Conservation (phyloP, 2,888 invertebrate species). For the Lissonota sp. region DNA sequence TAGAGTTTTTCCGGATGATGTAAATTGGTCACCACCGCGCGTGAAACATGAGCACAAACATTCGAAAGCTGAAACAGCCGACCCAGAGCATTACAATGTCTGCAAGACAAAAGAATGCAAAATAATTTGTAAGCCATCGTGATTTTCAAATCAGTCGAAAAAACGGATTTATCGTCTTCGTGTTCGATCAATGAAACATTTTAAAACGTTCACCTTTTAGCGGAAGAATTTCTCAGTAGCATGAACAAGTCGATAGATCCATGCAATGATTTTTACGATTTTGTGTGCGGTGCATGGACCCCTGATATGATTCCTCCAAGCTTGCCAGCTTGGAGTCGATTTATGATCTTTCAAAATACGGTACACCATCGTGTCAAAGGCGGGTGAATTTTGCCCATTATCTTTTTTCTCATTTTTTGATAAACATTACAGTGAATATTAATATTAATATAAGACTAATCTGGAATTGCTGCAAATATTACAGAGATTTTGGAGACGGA, state of each 20-base stretch:
- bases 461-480: slow-evolving; percentile 1
- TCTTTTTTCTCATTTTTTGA: slow-evolving; percentile 7
- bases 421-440: not conserved
- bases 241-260: slow-evolving; percentile 71
- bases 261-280: slow-evolving; percentile 73
- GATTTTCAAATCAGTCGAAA: not conserved
- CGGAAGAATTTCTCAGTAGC: slow-evolving; percentile 56
- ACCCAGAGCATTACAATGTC: slow-evolving; percentile 33
- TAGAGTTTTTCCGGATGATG: slow-evolving; percentile 27
- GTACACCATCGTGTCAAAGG: slow-evolving; percentile 60
- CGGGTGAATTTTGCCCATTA: not conserved
- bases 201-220: slow-evolving; percentile 37
- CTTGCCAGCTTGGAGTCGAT: slow-evolving; percentile 65
- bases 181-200: slow-evolving; percentile 1
- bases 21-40: slow-evolving; percentile 31
- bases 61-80: not conserved
- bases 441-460: no score
- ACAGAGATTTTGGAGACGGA: slow-evolving; percentile 62
- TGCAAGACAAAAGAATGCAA: slow-evolving; percentile 61
- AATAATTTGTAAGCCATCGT: slow-evolving; percentile 52
- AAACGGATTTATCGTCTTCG: not conserved
- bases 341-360: slow-evolving; percentile 54
- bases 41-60: not conserved
- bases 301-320: slow-evolving; percentile 64
- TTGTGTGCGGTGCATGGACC: slow-evolving; percentile 70